Base-by-base conservation (phyloP, 2,113 vertebrate genomes). In the Oncorhynchus keta region DNA sequence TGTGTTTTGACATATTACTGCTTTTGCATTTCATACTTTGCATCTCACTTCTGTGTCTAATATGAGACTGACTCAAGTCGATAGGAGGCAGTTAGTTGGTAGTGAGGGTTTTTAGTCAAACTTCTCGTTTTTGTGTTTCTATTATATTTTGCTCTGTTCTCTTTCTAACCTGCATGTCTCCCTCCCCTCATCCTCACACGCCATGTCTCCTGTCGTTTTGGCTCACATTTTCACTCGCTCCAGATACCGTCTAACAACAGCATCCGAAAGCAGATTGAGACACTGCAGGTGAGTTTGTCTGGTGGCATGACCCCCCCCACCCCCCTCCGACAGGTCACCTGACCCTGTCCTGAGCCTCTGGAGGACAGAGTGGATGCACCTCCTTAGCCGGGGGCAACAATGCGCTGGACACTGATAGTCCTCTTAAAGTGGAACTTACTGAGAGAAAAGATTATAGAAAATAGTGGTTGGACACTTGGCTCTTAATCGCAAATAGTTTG, bases 171-270 rank as follows among this genome's bases (percentile, higher is more conserved):
- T 78, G 80, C 80, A 82, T 82, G 80, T 82, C 22, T 73, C 62
- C 68, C 32, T 51, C 66, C 28, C 30, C 66, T 20, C 49, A 26
- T 67, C 22, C 75, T 65, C 39, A 22, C n/a, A 5, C 45, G n/a
- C 12, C 30, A 4, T 35, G 11, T 70, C 68, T 49, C 20, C 35
- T 26, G 7, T 70, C 68, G 20, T 22, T 94, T 92, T 90, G 92
- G 93, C 91, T 94, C 62, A 90, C 93, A 84, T 95, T 55, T 14
- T 94, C 85, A 95, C 95, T 96, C 92, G 95, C 95, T 97, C 97
- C 95, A 99, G 98, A 99, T 99, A 95, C 98, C 97, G 94, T 99
- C 98, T 98, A 98, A 98, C 98, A 99, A 99, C 98, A 99, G 97
- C 97, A 99, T 99, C 96, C 97, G 98, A 95, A 99, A 99, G 93